Conservation (phyloP, 1,140 invertebrate genomes). For the Drosophila ogumai region DNA sequence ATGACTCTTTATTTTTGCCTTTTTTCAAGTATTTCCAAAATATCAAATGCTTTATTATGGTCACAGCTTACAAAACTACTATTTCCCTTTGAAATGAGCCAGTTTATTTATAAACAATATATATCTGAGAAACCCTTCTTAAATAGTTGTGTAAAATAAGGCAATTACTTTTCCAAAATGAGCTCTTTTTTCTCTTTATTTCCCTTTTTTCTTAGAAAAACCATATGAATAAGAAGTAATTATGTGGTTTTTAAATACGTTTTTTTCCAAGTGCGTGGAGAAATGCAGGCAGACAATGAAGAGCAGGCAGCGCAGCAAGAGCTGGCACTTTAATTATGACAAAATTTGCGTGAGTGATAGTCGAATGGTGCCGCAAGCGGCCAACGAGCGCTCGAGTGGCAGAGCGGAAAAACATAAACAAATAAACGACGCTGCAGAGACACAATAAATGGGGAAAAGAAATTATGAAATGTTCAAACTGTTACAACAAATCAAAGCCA, state of each 20-base stretch:
- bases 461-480: constrained; percentile 76
- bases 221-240: not conserved
- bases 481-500: constrained; percentile 70
- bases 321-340: constrained; percentile 66
- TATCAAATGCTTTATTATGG: not conserved
- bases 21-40: not conserved
- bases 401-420: constrained; percentile 41
- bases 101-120: not conserved
- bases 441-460: constrained; percentile 58
- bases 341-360: constrained; percentile 73
- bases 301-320: constrained; percentile 23
- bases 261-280: constrained; percentile 28
- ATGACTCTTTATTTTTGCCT: too few species aligned
- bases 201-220: not conserved
- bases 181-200: not conserved
- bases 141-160: not conserved
- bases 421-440: constrained; percentile 22
- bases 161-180: not conserved
- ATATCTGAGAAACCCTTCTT: not conserved
- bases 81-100: not conserved
- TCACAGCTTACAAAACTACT: not conserved
- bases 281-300: constrained; percentile 34
- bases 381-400: constrained; percentile 61
- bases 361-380: constrained; percentile 68
- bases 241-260: not conserved